Evolutionary conservation across 2,797 vertebrate species (phyloP).

Genomic region (Todus mexicanus): DNA sequence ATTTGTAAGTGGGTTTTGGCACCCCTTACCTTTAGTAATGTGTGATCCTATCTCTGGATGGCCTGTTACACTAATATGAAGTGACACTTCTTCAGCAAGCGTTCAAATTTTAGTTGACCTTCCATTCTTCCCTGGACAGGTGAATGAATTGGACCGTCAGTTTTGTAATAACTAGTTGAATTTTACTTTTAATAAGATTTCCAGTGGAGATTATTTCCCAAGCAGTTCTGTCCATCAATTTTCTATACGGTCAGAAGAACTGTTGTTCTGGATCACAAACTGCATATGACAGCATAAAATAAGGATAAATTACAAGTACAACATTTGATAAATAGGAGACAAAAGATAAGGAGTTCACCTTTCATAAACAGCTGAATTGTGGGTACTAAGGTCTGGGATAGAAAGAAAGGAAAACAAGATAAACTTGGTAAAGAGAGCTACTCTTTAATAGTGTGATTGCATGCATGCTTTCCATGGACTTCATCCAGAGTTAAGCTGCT

Average conservation of each 20-base stretch:
- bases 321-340: not conserved
- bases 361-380: not conserved
- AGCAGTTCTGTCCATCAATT: slow-evolving; percentile 1
- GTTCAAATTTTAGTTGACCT: slow-evolving; percentile 46
- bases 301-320: slow-evolving; percentile 9
- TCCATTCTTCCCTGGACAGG: slow-evolving; percentile 3
- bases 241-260: not conserved
- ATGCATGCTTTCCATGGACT: not conserved
- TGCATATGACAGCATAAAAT: not conserved
- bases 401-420: not conserved
- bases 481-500: not conserved
- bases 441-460: not conserved
- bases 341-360: not conserved
- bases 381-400: not conserved
- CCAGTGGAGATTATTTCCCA: not conserved
- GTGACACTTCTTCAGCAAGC: not conserved
- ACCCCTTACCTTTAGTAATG: not conserved
- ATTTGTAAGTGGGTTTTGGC: not conserved
- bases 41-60: not conserved
- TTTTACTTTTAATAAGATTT: slow-evolving; percentile 45
- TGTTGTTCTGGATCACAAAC: not conserved
- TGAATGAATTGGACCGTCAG: slow-evolving; percentile 12
- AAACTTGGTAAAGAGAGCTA: not conserved
- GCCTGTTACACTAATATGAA: slow-evolving; percentile 28
- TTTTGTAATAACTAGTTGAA: slow-evolving; percentile 22